These are phyloP conservation scores for Datnioides undecimradiatus DNA, from an alignment of 2,113 vertebrate genomes.

Conservation along the genomic window DNA sequence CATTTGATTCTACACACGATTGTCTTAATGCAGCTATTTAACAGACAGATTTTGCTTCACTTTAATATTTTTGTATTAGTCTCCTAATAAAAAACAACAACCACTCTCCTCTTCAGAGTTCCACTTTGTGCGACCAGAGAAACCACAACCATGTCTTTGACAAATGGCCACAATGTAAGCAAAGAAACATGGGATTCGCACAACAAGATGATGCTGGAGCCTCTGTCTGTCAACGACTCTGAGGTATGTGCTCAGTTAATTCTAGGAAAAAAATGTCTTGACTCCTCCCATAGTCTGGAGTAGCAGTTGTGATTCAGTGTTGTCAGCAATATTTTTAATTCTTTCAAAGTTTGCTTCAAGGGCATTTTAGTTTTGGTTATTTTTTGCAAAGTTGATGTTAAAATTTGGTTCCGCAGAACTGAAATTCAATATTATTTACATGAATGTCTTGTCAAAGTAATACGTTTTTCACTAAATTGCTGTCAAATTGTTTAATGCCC, in stretches of 20 bases:
- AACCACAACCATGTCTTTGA: conserved; percentile 61
- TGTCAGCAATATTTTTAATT: not conserved
- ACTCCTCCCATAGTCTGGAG: not conserved
- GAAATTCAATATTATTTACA: no score
- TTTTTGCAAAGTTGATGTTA: not conserved
- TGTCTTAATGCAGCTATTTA: not conserved
- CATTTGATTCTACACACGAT: not conserved
- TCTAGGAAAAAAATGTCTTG: not conserved
- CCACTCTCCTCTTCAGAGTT: conserved; percentile 20
- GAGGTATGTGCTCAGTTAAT: conserved; percentile 86
- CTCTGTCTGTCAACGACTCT: conserved; percentile 85
- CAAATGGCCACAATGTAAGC: conserved; percentile 53
- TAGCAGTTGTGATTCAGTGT: not conserved
- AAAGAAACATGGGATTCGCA: conserved; percentile 88
- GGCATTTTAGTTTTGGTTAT: no score
- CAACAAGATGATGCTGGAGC: conserved; percentile 90
- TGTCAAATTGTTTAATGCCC: not conserved
- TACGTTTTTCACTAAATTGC: not conserved
- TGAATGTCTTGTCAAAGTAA: no score
- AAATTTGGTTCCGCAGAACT: no score
- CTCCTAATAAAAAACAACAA: not conserved
- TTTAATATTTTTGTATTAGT: not conserved
- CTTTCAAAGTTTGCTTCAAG: not conserved
- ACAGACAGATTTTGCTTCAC: not conserved
- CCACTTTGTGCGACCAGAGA: conserved; percentile 1